Base-by-base conservation (phyloP, 1,140 invertebrate genomes). In the Zaprionus capensis region DNA sequence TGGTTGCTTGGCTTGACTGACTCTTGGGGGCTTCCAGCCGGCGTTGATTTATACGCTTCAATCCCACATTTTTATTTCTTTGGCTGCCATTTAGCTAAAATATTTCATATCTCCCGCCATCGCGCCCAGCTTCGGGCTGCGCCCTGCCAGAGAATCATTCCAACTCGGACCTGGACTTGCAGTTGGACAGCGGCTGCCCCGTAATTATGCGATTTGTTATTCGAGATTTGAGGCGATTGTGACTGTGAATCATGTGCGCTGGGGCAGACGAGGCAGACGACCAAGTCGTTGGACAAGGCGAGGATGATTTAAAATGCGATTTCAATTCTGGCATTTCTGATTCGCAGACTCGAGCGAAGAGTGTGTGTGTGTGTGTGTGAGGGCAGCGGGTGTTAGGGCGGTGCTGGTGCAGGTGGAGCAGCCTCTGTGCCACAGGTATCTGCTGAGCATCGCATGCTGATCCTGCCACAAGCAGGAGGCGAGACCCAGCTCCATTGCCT, bases 191-290 rank as follows among this genome's bases (percentile, higher is more conserved):
- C 82, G 77, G 82, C 83, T 86, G 91, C 82, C 85, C 91, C 85
- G 90, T 92, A 92, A 92, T 92, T 92, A 92, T 92, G 91, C 91
- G 91, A 92, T 92, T 92, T 92, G 91, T 92, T 92, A 92, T 92
- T 87, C 80, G 85, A 92, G 91, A 92, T 92, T 92, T 92, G 88
- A 92, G 91, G 83, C 86, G 91, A 92, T 92, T 92, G 91, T 90
- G 91, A 92, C 84, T 92, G 87, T 88, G 91, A 92, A 92, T 86
- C 87, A 86, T 84, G 85, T 77, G 81, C 75, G 63, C 44, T 56
- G 46, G 71, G 17, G 28, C 49, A 57, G 66, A 41, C 31, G 31
- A 22, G 36, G 17, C 22, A 62, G 71, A 57, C n/a, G 38, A 36
- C 44, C 14, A 22, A 44, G 38, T 41, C 14, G 38, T 41, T 41